phyloP scores from a whole-genome alignment of 1,140 invertebrate species.

The Harpegnathos saltator region DNA sequence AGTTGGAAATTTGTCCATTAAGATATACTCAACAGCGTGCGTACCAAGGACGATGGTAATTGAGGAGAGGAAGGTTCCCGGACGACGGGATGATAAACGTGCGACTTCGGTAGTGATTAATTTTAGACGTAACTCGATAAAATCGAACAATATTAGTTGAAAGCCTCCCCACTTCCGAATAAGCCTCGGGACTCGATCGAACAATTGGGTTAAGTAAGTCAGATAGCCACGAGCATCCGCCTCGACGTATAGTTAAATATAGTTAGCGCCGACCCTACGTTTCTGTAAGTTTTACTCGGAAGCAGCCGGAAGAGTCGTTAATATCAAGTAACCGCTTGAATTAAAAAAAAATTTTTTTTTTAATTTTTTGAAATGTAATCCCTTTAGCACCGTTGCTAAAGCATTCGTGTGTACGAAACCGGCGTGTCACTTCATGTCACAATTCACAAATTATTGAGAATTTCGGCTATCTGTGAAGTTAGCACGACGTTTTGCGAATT shows the following conservation, averaged over 20 bases:
- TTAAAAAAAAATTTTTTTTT: no score
- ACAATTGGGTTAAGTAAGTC: constrained; percentile 77
- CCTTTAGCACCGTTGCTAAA: no score
- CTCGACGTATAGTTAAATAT: constrained; percentile 52
- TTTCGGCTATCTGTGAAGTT: no score
- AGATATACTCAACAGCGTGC: background rate
- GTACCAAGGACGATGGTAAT: background rate
- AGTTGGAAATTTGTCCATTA: background rate
- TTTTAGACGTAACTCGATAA: constrained; percentile 42
- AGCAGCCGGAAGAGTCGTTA: constrained; percentile 47
- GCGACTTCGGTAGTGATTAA: constrained; percentile 8
- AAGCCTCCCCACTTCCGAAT: constrained; percentile 13
- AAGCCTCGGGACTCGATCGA: constrained; percentile 62
- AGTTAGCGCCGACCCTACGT: constrained; percentile 39
- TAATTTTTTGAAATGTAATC: constrained; percentile 19
- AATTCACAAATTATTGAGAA: no score
- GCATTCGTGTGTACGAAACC: no score
- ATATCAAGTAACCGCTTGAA: constrained; percentile 28
- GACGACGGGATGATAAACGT: background rate
- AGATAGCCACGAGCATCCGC: constrained; percentile 68
- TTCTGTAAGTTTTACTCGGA: constrained; percentile 67
- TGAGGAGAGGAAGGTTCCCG: background rate
- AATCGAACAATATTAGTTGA: constrained; percentile 29
- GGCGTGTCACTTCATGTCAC: no score
- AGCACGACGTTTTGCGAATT: no score